A percentile compares a stretch with the other conserved stretches of the same genome.
Conservation (phyloP, 2,113 vertebrate genomes). For the Hucho hucho region DNA sequence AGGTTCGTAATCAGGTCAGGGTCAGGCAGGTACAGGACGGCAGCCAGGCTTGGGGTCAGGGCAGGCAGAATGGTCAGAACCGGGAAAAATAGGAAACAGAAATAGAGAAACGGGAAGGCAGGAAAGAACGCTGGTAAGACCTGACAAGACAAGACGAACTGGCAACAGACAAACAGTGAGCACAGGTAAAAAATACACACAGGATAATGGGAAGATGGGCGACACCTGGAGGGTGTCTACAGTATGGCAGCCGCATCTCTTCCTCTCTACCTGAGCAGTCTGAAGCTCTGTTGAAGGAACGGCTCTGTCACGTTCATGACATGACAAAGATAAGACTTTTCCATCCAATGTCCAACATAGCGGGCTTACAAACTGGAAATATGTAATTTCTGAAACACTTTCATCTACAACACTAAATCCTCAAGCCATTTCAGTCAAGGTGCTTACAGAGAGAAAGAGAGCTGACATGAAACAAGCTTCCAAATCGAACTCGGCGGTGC, state of each 20-base stretch:
- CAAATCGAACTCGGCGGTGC: conserved; percentile 35
- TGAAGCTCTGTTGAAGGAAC: not conserved
- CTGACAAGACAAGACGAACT: too few relatives aligned
- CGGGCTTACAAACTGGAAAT: not conserved
- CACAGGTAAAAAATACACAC: too few relatives aligned
- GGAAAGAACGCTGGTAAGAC: too few relatives aligned
- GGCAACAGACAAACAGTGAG: too few relatives aligned
- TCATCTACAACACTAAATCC: not conserved
- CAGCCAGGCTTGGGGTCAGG: too few relatives aligned
- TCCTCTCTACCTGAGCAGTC: conserved; percentile 1
- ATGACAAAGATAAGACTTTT: not conserved
- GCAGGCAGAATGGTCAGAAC: too few relatives aligned
- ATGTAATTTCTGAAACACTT: not conserved
- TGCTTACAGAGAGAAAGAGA: conserved; percentile 12
- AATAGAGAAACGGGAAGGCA: too few relatives aligned
- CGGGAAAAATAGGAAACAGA: too few relatives aligned
- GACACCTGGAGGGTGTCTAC: too few relatives aligned
- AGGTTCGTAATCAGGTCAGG: too few relatives aligned
- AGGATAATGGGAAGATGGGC: too few relatives aligned
- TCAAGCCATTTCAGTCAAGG: not conserved
- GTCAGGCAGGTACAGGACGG: too few relatives aligned
- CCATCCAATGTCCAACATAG: not conserved
- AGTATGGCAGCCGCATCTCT: conserved; percentile 9
- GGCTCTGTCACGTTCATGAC: not conserved
- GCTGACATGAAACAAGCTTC: conserved; percentile 29